A percentile compares a stretch with the other conserved stretches of the same genome.
Conservation (phyloP, 2,797 vertebrate genomes). For the Hafferia zeledoni region DNA sequence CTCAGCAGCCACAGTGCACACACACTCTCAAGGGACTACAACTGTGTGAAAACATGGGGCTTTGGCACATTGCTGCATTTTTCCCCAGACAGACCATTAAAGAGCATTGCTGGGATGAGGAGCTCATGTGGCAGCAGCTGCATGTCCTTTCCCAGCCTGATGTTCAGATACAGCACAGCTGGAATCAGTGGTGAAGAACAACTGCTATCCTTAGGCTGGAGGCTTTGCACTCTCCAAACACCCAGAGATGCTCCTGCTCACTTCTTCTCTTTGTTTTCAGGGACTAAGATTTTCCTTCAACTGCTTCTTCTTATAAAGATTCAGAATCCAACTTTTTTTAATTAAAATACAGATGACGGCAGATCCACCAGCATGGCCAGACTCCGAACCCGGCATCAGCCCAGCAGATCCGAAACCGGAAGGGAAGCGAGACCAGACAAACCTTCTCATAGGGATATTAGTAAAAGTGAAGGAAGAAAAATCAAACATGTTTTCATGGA, state of each 20-base stretch:
- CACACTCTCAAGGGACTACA: not conserved
- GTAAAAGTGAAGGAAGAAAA: not conserved
- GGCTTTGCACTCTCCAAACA: not conserved
- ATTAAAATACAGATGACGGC: not conserved
- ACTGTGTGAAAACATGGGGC: not conserved
- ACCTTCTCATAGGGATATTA: not conserved
- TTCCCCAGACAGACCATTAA: not conserved
- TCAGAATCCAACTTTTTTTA: not conserved
- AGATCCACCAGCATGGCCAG: not conserved
- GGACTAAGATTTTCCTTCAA: not conserved
- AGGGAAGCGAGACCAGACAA: not conserved
- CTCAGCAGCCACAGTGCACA: not conserved
- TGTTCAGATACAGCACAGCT: not conserved
- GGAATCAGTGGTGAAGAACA: not conserved
- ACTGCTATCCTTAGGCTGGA: not conserved
- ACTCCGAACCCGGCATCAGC: not conserved
- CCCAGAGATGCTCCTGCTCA: not conserved
- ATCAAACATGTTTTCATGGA: slow-evolving; percentile 2
- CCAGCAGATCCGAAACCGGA: not conserved
- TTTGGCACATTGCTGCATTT: not conserved
- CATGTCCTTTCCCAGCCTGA: not conserved
- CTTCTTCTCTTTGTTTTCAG: not conserved
- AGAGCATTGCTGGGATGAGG: not conserved
- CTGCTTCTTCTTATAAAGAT: not conserved
- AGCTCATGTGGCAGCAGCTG: not conserved